Conservation (phyloP, 2,888 invertebrate genomes). For the Kuschelorhynchus macadamiae region DNA sequence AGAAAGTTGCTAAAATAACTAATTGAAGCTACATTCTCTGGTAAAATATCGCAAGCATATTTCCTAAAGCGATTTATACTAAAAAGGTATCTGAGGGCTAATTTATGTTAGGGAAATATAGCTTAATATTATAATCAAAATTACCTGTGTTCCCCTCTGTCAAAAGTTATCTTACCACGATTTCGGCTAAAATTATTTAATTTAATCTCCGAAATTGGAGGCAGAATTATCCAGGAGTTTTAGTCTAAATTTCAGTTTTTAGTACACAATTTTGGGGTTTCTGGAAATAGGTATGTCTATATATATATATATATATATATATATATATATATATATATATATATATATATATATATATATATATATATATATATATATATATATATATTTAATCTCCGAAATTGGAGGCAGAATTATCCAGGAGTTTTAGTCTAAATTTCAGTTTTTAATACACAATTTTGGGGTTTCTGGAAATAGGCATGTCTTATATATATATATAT, state of each 20-base stretch:
- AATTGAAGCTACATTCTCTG: too few species aligned
- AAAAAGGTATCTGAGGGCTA: too few species aligned
- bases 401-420: constrained; percentile 12
- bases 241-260: not conserved
- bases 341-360: too few species aligned
- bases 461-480: not conserved
- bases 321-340: too few species aligned
- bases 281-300: too few species aligned
- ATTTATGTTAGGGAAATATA: constrained; percentile 1
- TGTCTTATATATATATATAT: too few species aligned
- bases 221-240: constrained; percentile 3
- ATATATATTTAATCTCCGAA: constrained; percentile 18
- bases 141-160: constrained; percentile 22
- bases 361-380: too few species aligned
- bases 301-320: too few species aligned
- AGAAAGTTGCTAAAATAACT: too few species aligned
- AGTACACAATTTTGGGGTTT: not conserved
- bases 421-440: not conserved
- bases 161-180: constrained; percentile 29
- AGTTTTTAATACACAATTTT: not conserved
- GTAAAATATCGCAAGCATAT: too few species aligned
- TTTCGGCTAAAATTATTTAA: constrained; percentile 25
- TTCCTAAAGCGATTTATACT: too few species aligned
- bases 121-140: constrained; percentile 8
- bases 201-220: constrained; percentile 19